Base-by-base conservation (phyloP, 2,888 invertebrate genomes). In the Dugesia japonica region DNA sequence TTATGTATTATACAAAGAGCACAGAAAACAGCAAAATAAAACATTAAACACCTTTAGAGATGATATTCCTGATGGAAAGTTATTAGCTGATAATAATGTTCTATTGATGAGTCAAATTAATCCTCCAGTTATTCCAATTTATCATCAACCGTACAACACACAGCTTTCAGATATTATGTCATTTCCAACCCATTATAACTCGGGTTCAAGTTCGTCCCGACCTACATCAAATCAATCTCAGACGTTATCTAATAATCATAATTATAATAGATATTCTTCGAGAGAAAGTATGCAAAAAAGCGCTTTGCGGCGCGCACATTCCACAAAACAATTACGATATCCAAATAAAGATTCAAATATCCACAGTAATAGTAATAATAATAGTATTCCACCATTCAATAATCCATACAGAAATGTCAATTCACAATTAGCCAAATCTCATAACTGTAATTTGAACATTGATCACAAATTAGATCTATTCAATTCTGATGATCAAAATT, bases 1-100 rank as follows among this genome's bases (percentile, higher is more conserved):
- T 20, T 76, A 33, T 56, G 75, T 76, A 23, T 28, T 76, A 23
- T 76, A 76, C 42, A 31, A 74, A n/a, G 76, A 76, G 26, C 76
- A 76, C 28, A 20, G 76, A n/a, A 56, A 56, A 56, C 56, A 56
- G 17, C 56, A 56, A 56, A 56, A 56, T 23, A 56, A 56, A 56
- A 20, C 56, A 9, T n/a, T 56, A 23, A 56, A n/a, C 17, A n/a
- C 56, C 4, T 56, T 56, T 56, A n/a, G 23, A n/a, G 56, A 56
- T 23, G 56, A 56, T 23, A 4, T 56, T 4, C n/a, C 20, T n/a
- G 56, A 56, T 23, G 56, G 56, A n/a, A 56, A 56, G n/a, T 56
- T 56, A 56, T 23, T 56, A 23, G 56, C 9, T 4, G 56, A 56
- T 7, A 56, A 56, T 23, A 56, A 56, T 56, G 56, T 56, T 7